Conservation (phyloP, 2,888 invertebrate species). For the Lasioglossum malachurum region DNA sequence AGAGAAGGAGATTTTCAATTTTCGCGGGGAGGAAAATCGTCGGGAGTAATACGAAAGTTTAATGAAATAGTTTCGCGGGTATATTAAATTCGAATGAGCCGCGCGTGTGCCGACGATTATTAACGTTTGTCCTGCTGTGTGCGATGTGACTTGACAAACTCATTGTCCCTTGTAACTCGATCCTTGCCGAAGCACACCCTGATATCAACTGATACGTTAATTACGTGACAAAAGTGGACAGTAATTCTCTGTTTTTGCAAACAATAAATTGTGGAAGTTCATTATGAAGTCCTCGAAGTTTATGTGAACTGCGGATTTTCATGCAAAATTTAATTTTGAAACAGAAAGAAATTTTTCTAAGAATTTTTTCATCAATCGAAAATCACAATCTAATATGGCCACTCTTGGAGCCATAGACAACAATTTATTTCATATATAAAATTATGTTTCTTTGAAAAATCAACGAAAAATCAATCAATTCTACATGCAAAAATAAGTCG, state of each 20-base stretch:
- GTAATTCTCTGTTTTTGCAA: not conserved
- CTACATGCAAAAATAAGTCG: too few species aligned
- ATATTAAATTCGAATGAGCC: not conserved
- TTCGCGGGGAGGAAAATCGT: not conserved
- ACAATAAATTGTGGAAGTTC: not conserved
- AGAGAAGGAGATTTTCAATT: conserved; percentile 6
- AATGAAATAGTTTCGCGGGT: conserved; percentile 6
- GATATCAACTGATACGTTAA: not conserved
- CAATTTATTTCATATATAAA: too few species aligned
- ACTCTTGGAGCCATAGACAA: too few species aligned
- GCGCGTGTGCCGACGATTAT: not conserved
- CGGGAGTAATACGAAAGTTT: conserved; percentile 1
- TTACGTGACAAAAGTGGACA: not conserved
- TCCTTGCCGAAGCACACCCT: too few species aligned
- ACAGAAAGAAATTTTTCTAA: not conserved
- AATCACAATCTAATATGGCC: too few species aligned
- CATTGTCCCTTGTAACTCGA: not conserved
- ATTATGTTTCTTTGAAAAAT: too few species aligned
- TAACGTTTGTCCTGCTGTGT: not conserved
- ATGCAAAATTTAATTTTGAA: not conserved
- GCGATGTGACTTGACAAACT: not conserved
- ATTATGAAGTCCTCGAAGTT: too few species aligned
- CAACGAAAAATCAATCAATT: too few species aligned
- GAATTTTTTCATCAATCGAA: too few species aligned
- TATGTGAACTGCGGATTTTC: too few species aligned